phyloP scores from a whole-genome alignment of 2,888 invertebrate species.

The Machimus rusticus region DNA sequence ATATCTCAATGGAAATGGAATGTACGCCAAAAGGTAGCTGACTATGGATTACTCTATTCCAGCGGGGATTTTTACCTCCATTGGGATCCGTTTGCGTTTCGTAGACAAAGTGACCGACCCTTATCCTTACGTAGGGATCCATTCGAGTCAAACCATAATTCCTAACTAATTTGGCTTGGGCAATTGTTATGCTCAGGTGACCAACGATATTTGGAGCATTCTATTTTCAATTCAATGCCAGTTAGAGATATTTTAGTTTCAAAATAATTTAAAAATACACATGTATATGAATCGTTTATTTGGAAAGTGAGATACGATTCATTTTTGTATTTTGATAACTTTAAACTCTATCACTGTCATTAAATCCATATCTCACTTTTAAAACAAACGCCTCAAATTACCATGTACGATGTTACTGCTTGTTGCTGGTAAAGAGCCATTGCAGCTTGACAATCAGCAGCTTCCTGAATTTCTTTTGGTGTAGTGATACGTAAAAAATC shows the following conservation, averaged over 20 bases:
- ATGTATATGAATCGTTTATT: background rate
- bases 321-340: too few relatives aligned
- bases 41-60: slow-evolving; percentile 91
- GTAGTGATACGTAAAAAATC: slow-evolving; percentile 56
- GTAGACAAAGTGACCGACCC: slow-evolving; percentile 93
- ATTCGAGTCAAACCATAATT: slow-evolving; percentile 95
- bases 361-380: too few relatives aligned
- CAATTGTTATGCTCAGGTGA: slow-evolving; percentile 83
- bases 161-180: slow-evolving; percentile 90
- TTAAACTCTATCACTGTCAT: too few relatives aligned
- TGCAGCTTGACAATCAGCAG: slow-evolving; percentile 55
- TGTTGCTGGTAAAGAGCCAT: slow-evolving; percentile 56
- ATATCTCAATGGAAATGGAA: slow-evolving; percentile 90
- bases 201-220: slow-evolving; percentile 64
- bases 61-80: slow-evolving; percentile 93
- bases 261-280: background rate
- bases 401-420: slow-evolving; percentile 53
- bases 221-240: background rate
- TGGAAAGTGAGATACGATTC: too few relatives aligned
- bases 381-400: slow-evolving; percentile 4
- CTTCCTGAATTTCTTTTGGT: slow-evolving; percentile 53
- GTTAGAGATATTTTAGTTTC: background rate
- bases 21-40: slow-evolving; percentile 85
- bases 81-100: slow-evolving; percentile 95
- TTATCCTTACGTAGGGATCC: slow-evolving; percentile 94